Percentiles rank a stretch among this genome's conserved stretches.
phyloP scores from a whole-genome alignment of 2,888 invertebrate genomes.

The Tenthredo mesomela region DNA sequence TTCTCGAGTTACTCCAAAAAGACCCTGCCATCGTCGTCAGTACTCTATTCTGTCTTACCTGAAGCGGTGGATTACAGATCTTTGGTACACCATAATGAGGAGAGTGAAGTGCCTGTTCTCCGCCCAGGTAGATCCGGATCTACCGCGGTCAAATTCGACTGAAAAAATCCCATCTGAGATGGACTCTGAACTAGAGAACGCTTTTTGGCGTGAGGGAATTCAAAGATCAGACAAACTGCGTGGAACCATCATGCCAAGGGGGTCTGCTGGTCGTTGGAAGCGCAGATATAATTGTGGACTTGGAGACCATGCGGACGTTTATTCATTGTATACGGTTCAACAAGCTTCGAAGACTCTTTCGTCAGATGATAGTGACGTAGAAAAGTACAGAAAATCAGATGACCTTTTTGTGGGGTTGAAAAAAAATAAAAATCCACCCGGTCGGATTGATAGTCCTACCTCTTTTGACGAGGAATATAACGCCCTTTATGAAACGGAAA shows the following conservation, averaged over 20 bases:
- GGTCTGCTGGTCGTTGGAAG: not conserved
- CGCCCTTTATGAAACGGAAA: conserved; percentile 16
- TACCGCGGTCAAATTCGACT: not conserved
- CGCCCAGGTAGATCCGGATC: not conserved
- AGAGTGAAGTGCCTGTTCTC: conserved; percentile 57
- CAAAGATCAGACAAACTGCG: not conserved
- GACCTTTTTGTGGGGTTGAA: not conserved
- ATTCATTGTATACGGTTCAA: conserved; percentile 9
- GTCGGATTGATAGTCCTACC: not conserved
- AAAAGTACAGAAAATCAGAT: not conserved
- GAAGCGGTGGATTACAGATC: conserved; percentile 59
- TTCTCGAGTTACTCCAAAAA: conserved; percentile 10
- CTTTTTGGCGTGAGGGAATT: conserved; percentile 59
- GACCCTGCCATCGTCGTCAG: conserved; percentile 15
- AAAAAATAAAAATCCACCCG: not conserved
- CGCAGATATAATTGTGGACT: not conserved
- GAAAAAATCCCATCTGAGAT: conserved; percentile 33
- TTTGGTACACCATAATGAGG: conserved; percentile 60
- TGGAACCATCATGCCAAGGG: conserved; percentile 27
- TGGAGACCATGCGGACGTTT: conserved; percentile 24
- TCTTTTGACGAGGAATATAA: conserved; percentile 34
- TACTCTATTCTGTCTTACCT: conserved; percentile 45
- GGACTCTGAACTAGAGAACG: conserved; percentile 58
- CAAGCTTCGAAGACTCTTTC: not conserved
- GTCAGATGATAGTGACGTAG: conserved; percentile 1